Evolutionary conservation across 2,888 invertebrate species (phyloP), one percentile per base, ranked within the genome.

Genomic region (Darwinula stevensoni): DNA sequence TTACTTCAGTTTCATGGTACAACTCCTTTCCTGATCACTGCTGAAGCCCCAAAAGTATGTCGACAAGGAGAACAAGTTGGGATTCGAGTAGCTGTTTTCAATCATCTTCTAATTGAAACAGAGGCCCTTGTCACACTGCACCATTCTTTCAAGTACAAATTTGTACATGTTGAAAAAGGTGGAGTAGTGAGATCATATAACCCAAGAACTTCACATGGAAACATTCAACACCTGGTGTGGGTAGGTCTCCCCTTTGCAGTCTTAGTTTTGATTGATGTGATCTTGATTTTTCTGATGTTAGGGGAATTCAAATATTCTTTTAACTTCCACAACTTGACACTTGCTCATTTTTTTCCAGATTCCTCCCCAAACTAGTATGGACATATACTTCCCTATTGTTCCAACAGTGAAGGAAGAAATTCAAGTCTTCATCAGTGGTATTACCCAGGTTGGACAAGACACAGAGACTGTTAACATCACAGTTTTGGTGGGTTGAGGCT

Each of bases 191-290:
- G 68, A 1, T 75, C 84, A 0, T 88, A 86, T 53, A 73, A 69
- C 51, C 86, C 88, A 1, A 62, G 75, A 37, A 82, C 82, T 3
- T 74, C 80, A 2, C 71, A 64, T 48, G 86, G 86, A 36, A 84
- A 88, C 51, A 82, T 86, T 54, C 86, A 91, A 51, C 84, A 86
- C 56, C 75, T 88, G 50, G 65, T 86, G 42, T 84, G 71, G 57
- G 65, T 82, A 76, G 9, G 9, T 22, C 22, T n/a, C 22, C 6
- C 22, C n/a, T 9, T 22, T 6, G 22, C 6, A 22, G n/a, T 22
- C 22, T n/a, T 22, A 6, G n/a, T 22, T 22, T n/a, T n/a, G 22
- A 22, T 22, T 22, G 22, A 9, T 6, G 22, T n/a, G 22, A 22
- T n/a, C 9, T 9, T 9, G 22, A 6, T n/a, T 22, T n/a, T n/a